These are phyloP conservation scores for Neoseiulus cucumeris DNA, from an alignment of 1,140 invertebrate species.

Conservation along the genomic window DNA sequence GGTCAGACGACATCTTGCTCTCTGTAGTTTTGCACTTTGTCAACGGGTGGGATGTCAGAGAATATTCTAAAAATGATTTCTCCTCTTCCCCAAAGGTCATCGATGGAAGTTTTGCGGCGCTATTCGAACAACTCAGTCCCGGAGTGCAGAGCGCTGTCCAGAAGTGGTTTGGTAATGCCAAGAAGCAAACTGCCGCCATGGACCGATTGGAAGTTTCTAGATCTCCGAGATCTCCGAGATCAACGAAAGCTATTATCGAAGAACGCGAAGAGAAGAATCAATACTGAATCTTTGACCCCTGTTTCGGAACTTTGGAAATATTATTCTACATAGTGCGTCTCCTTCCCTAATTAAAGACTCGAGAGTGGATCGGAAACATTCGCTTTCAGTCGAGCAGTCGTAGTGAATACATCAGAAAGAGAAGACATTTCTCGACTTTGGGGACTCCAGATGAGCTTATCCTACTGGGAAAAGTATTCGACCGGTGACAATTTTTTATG, in stretches of 20 bases:
- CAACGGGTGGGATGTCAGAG: background rate
- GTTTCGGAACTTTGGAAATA: background rate
- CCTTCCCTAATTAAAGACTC: too few species aligned
- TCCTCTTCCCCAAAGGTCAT: background rate
- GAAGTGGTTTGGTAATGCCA: constrained; percentile 8
- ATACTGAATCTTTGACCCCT: background rate
- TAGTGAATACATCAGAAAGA: background rate
- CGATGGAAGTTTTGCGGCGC: constrained; percentile 7
- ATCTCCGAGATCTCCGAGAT: background rate
- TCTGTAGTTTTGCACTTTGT: background rate
- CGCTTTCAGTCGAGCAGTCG: background rate
- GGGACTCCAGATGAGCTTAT: too few species aligned
- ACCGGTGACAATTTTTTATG: too few species aligned
- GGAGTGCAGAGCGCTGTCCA: background rate
- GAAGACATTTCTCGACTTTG: background rate
- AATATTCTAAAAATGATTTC: background rate
- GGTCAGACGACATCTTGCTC: constrained; percentile 61
- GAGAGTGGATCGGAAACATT: background rate
- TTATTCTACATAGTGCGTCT: too few species aligned
- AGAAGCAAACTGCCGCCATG: background rate
- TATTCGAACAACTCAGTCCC: constrained; percentile 8
- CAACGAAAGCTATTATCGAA: background rate
- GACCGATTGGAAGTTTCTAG: background rate
- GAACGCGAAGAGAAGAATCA: background rate
- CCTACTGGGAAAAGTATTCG: too few species aligned